Conservation (phyloP, 2,797 vertebrate genomes). For the Anolis apletophallus region DNA sequence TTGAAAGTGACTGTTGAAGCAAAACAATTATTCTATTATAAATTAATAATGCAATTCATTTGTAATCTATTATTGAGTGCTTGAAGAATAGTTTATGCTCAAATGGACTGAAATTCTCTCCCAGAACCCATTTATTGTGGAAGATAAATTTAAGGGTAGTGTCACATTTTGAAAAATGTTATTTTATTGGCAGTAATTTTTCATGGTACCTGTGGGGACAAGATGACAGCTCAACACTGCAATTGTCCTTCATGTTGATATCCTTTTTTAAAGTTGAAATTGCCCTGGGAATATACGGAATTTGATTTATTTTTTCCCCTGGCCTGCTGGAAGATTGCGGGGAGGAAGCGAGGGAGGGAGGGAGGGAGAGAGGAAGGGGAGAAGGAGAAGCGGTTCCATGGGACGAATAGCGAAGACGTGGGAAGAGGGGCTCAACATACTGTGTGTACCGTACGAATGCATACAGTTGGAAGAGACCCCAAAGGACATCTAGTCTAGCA, state of each 20-base stretch:
- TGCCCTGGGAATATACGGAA: constrained; percentile 89
- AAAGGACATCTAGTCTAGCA: no score
- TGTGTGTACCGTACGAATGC: constrained; percentile 75
- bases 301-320: constrained; percentile 96
- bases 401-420: constrained; percentile 83
- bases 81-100: constrained; percentile 91
- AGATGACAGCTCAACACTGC: constrained; percentile 91
- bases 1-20: constrained; percentile 79
- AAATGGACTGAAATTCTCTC: constrained; percentile 90
- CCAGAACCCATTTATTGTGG: constrained; percentile 89
- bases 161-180: constrained; percentile 97
- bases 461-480: no score
- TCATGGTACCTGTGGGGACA: constrained; percentile 90
- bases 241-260: constrained; percentile 95
- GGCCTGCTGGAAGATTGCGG: constrained; percentile 89
- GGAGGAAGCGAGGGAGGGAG: constrained; percentile 59
- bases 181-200: constrained; percentile 96
- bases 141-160: constrained; percentile 94
- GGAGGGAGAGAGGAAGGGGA: background rate
- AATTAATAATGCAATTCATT: constrained; percentile 93
- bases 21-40: constrained; percentile 93
- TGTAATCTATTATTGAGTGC: constrained; percentile 91
- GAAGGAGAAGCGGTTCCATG: constrained; percentile 79
- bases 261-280: constrained; percentile 86
- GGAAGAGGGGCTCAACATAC: constrained; percentile 66